phyloP scores from a whole-genome alignment of 2,888 invertebrate species.

The Pyrrhosoma nymphula region DNA sequence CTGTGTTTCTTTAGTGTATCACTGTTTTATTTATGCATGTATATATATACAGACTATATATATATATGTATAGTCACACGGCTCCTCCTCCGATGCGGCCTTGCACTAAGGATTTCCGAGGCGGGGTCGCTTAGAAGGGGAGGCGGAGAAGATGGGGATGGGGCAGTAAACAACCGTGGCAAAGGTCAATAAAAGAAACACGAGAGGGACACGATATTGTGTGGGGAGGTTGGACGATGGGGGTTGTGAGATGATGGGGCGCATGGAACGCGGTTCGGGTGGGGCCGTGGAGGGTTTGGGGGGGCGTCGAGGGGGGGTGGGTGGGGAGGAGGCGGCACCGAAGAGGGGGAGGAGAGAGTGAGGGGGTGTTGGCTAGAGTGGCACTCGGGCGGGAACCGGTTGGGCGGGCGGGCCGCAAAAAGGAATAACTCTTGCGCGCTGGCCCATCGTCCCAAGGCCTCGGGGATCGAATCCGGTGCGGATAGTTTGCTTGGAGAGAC shows the following conservation, averaged over 20 bases:
- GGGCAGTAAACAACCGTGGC: neutral
- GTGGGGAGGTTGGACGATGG: neutral
- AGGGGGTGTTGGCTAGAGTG: neutral
- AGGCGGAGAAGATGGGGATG: no score
- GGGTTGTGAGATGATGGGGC: neutral
- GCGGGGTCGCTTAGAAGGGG: neutral
- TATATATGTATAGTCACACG: no score
- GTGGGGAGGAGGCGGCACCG: neutral
- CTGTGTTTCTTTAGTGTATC: no score
- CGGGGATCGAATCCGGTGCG: neutral
- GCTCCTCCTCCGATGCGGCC: neutral
- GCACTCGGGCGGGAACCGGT: neutral
- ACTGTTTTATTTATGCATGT: no score
- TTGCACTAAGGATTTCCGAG: neutral
- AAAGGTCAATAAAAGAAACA: slow-evolving; percentile 18
- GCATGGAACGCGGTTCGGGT: neutral
- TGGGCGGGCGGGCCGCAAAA: neutral
- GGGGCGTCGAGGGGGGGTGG: neutral
- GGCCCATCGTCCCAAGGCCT: neutral
- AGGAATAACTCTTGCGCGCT: neutral
- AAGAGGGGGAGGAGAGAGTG: neutral
- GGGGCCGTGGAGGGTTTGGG: neutral
- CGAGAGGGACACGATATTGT: neutral
- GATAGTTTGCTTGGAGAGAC: neutral
- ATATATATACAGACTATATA: no score